Conservation (phyloP, 1,140 invertebrate species). For the Philopotamus ludificatus region DNA sequence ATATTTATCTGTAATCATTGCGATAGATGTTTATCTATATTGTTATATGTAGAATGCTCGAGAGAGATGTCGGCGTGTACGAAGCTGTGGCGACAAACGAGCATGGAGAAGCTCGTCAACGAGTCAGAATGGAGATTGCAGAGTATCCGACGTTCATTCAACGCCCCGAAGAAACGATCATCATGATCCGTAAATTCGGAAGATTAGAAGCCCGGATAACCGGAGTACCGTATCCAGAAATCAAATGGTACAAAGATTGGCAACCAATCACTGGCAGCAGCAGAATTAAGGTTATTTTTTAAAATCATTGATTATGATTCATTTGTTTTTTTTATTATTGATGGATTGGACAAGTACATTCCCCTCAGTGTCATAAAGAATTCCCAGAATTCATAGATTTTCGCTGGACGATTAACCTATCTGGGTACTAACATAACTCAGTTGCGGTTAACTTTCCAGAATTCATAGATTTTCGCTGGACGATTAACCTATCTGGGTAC, state of each 20-base stretch:
- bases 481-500: too few relatives aligned
- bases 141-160: slow-evolving; percentile 89
- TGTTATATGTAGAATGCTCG: slow-evolving; percentile 68
- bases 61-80: slow-evolving; percentile 89
- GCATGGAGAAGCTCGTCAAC: slow-evolving; percentile 83
- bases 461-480: too few relatives aligned
- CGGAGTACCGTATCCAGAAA: slow-evolving; percentile 88
- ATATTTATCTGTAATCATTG: not conserved
- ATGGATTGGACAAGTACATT: not conserved
- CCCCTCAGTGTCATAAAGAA: too few relatives aligned
- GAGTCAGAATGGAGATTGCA: slow-evolving; percentile 81
- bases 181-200: slow-evolving; percentile 71
- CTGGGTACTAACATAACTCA: too few relatives aligned
- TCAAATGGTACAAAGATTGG: slow-evolving; percentile 99
- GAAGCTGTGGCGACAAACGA: slow-evolving; percentile 92
- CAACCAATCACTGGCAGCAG: slow-evolving; percentile 78
- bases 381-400: too few relatives aligned
- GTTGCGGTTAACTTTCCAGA: too few relatives aligned
- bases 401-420: too few relatives aligned
- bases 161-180: slow-evolving; percentile 77
- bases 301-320: not conserved
- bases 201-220: slow-evolving; percentile 81
- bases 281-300: slow-evolving; percentile 68
- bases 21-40: not conserved
- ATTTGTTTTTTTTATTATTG: slow-evolving; percentile 15